These are phyloP conservation scores for Ptyas mucosa DNA, from an alignment of 2,113 vertebrate genomes.

Conservation along the genomic window DNA sequence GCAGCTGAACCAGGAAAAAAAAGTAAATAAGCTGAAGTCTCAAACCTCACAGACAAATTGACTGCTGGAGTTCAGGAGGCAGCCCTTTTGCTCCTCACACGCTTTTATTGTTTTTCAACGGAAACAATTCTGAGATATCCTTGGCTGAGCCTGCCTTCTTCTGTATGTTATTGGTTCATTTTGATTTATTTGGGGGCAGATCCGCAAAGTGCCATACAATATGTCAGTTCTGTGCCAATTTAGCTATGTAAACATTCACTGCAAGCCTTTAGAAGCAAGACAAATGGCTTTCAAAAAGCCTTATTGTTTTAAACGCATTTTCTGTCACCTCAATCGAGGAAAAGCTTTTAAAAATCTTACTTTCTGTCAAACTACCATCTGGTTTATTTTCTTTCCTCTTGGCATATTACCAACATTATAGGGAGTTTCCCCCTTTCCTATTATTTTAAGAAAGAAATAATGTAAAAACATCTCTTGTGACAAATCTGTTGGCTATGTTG, in stretches of 20 bases:
- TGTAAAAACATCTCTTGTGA: neutral
- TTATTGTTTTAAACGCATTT: neutral
- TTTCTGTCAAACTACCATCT: conserved; percentile 1
- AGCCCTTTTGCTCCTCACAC: neutral
- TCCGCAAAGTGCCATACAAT: neutral
- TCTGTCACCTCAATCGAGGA: neutral
- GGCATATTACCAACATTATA: neutral
- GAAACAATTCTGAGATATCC: neutral
- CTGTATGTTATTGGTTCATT: neutral
- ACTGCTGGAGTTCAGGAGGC: neutral
- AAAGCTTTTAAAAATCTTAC: neutral
- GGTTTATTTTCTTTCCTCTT: neutral
- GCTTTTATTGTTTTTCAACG: neutral
- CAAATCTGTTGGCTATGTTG: neutral
- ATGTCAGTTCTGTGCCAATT: neutral
- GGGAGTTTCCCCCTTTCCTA: no score
- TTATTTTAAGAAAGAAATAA: neutral
- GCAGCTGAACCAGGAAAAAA: neutral
- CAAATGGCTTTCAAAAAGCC: neutral
- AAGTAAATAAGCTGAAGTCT: neutral
- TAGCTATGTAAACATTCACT: neutral
- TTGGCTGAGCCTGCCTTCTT: no score
- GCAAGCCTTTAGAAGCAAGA: neutral
- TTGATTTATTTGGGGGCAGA: neutral
- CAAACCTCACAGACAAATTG: neutral